Evolutionary conservation across 1,140 invertebrate genomes (phyloP).

Genomic region (Contarinia nasturtii): DNA sequence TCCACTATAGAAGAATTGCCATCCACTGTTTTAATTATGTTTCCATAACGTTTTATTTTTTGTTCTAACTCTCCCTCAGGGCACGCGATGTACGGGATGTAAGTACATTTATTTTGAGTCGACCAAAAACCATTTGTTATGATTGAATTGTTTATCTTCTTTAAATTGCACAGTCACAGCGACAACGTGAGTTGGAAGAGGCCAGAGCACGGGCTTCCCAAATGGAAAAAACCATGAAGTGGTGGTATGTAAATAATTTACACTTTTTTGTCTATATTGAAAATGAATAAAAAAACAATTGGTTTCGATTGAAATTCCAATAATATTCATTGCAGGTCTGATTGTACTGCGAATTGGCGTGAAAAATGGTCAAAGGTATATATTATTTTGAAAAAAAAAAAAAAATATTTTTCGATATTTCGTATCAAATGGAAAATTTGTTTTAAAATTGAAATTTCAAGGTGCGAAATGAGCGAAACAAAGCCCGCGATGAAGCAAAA

Average conservation of each 20-base stretch:
- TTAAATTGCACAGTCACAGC: slow-evolving; percentile 32
- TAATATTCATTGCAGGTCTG: slow-evolving; percentile 5
- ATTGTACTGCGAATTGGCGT: slow-evolving; percentile 35
- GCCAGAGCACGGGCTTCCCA: slow-evolving; percentile 76
- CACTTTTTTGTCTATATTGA: too few relatives aligned
- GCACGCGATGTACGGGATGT: neutral
- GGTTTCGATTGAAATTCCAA: slow-evolving; percentile 20
- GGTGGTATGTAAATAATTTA: slow-evolving; percentile 79
- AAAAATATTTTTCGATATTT: too few relatives aligned
- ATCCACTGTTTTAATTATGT: too few relatives aligned
- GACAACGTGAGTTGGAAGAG: slow-evolving; percentile 72
- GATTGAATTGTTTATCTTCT: slow-evolving; percentile 3
- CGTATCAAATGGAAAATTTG: neutral
- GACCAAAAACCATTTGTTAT: slow-evolving; percentile 3
- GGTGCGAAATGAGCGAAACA: slow-evolving; percentile 67
- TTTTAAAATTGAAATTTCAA: slow-evolving; percentile 8
- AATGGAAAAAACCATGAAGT: slow-evolving; percentile 98
- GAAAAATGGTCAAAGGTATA: slow-evolving; percentile 80
- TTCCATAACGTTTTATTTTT: too few relatives aligned
- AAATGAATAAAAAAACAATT: too few relatives aligned
- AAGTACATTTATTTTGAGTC: slow-evolving; percentile 1
- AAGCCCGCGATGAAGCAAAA: slow-evolving; percentile 71
- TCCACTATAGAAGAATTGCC: too few relatives aligned
- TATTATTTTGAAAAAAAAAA: too few relatives aligned
- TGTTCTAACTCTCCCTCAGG: too few relatives aligned